Percentiles rank a stretch among this genome's conserved stretches.
Conservation (phyloP, 64 coral and sea anemone species). For the Astreopora myriophthalma region DNA sequence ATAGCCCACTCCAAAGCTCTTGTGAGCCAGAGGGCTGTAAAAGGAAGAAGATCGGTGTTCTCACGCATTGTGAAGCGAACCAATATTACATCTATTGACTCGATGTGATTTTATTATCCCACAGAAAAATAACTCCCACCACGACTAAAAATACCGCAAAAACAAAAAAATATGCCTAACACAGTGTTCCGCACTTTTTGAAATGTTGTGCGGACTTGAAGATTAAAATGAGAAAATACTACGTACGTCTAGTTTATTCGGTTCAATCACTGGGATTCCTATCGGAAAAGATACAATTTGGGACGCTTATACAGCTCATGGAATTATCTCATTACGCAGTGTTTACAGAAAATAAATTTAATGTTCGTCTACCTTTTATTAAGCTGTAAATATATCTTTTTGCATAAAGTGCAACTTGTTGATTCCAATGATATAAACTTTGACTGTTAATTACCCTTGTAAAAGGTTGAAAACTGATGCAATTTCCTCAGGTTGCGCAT, state of each 20-base stretch:
- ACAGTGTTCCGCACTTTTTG: background rate
- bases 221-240: no score
- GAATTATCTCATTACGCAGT: background rate
- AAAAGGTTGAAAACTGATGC: background rate
- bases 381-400: background rate
- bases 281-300: background rate
- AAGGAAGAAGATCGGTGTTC: background rate
- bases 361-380: no score
- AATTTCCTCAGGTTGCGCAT: constrained; percentile 1
- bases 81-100: constrained; percentile 37
- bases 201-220: background rate
- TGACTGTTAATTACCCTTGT: background rate
- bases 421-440: background rate
- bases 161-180: background rate
- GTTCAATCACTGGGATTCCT: no score
- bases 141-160: background rate
- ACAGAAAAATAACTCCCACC: background rate
- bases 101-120: background rate
- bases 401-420: background rate
- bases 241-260: no score
- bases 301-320: background rate
- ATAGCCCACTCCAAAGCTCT: background rate
- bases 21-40: background rate
- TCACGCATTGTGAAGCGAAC: constrained; percentile 25
- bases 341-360: no score